Evolutionary conservation across 1,140 invertebrate genomes (phyloP), one percentile per base, ranked within the genome.

Genomic region (Aphelinus atriplicis): DNA sequence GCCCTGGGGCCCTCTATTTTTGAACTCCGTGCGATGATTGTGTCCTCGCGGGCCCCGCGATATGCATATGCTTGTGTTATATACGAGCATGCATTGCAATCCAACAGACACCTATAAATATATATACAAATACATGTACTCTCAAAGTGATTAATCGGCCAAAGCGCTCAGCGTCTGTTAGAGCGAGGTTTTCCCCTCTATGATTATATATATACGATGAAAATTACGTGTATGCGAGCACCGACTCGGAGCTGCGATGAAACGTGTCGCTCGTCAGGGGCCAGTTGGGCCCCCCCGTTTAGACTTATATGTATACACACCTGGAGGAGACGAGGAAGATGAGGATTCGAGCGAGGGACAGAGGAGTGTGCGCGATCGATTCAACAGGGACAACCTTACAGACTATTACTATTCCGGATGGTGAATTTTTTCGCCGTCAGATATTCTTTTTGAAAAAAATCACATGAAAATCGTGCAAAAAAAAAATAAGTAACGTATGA

Each of bases 1-100:
- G 84, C 84, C 84, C 84, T 83, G 84, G 85, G 85, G 85, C 84
- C 84, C 84, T 84, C 82, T 81, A 81, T 85, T 83, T 85, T 82
- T 80, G 79, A 83, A 82, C 80, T 26, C 26, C 26, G 26, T 26
- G 26, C 26, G 26, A 26, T 26, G 26, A 26, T 26, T 74, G 79
- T 81, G 79, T 85, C 82, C 81, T 85, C 77, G 81, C 76, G 73
- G 85, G 84, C 84, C 83, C 85, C 81, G 80, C 26, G 26, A 61
- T 43, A 9, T 74, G 26, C 45, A 61, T 4, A 65, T 60, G 43
- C 7, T 60, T 26, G 26, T 26, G 26, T 26, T 26, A 26, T 26
- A 26, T 26, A 26, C 26, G 26, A 26, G 26, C 26, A 26, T 26
- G 26, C 26, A 26, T 26, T 26, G 26, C 26, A 26, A 26, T 26